Conservation (phyloP, 2,113 vertebrate genomes). For the Maccullochella peelii region DNA sequence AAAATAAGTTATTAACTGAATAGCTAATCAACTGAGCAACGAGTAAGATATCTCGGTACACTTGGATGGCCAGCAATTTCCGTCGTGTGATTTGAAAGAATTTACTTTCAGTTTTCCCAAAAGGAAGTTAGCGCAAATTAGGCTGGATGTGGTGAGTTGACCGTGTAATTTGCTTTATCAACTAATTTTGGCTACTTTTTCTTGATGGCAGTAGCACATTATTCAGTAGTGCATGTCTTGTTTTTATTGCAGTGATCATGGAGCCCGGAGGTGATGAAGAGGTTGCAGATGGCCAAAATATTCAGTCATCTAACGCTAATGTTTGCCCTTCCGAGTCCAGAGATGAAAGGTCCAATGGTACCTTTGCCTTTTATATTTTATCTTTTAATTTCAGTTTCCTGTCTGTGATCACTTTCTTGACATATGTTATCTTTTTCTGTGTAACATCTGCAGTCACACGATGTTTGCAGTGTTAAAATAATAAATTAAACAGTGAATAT, state of each 20-base stretch:
- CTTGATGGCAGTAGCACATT: fast-evolving
- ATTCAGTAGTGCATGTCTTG: not conserved
- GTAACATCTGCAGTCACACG: not conserved
- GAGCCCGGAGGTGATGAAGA: conserved; percentile 65
- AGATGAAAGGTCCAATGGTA: conserved; percentile 61
- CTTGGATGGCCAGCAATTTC: not conserved
- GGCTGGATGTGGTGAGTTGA: conserved; percentile 60
- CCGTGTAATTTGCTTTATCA: not conserved
- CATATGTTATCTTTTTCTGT: not conserved
- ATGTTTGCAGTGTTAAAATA: not conserved
- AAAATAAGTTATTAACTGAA: not conserved
- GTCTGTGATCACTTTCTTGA: not conserved
- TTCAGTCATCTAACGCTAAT: conserved; percentile 26
- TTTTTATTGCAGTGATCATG: conserved; percentile 64
- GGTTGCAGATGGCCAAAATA: conserved; percentile 43
- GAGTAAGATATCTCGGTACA: not conserved
- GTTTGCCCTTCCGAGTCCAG: conserved; percentile 27
- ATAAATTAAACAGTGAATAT: not conserved
- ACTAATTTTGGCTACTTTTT: conserved; percentile 6
- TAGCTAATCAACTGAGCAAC: conserved; percentile 54
- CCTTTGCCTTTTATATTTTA: too few relatives aligned
- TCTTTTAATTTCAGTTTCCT: not conserved
- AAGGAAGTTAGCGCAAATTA: conserved; percentile 67
- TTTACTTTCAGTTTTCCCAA: conserved; percentile 80
- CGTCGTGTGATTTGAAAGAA: conserved; percentile 55